Evolutionary conservation across 1,140 invertebrate species (phyloP).

Genomic region (Penaeus indicus): DNA sequence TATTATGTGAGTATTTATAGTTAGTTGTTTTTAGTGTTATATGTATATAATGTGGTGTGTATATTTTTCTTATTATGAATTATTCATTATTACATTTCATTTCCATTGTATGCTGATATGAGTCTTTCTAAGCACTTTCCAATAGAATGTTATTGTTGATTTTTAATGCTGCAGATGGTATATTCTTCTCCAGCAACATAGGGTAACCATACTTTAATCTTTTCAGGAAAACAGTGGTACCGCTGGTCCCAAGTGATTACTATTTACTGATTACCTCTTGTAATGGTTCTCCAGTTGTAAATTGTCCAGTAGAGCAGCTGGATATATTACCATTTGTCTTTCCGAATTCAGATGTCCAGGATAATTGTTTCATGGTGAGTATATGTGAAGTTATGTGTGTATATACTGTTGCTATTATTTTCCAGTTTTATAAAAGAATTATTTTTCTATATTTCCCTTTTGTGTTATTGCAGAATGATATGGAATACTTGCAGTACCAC

Average conservation of each 20-base stretch:
- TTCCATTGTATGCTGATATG: too few relatives aligned
- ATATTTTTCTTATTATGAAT: too few relatives aligned
- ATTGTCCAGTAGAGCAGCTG: slow-evolving; percentile 5
- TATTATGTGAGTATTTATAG: slow-evolving; percentile 39
- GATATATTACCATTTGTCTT: slow-evolving; percentile 46
- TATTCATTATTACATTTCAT: too few relatives aligned
- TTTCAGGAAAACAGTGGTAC: slow-evolving; percentile 36
- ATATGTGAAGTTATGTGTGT: too few relatives aligned
- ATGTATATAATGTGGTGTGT: too few relatives aligned
- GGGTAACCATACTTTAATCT: too few relatives aligned
- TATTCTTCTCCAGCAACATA: too few relatives aligned
- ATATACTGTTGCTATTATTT: too few relatives aligned
- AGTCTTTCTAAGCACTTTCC: too few relatives aligned
- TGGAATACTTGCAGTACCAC: slow-evolving; percentile 44
- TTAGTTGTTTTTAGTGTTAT: too few relatives aligned
- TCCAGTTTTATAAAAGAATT: background rate
- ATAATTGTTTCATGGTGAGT: slow-evolving; percentile 56
- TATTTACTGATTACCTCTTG: slow-evolving; percentile 50
- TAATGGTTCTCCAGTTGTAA: background rate
- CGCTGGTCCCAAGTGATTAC: slow-evolving; percentile 53
- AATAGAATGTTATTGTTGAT: too few relatives aligned
- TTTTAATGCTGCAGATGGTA: too few relatives aligned
- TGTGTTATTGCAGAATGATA: slow-evolving; percentile 16
- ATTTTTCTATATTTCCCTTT: background rate
- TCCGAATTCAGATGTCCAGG: slow-evolving; percentile 42